phyloP scores from a whole-genome alignment of 2,113 vertebrate species.

The Scomber colias region DNA sequence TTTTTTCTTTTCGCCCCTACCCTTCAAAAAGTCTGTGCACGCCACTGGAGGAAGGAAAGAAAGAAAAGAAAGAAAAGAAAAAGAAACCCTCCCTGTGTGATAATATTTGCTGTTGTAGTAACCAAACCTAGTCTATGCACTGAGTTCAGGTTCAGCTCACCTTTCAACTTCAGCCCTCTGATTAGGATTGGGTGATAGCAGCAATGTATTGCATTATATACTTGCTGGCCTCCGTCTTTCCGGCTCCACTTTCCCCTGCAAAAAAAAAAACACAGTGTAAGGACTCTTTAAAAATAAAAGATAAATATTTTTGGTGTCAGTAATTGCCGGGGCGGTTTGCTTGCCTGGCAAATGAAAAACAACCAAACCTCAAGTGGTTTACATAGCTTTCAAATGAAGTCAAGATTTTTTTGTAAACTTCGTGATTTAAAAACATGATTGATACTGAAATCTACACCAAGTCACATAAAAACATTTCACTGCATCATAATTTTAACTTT shows the following conservation, averaged over 20 bases:
- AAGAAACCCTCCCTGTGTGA: too few relatives aligned
- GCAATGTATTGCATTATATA: slow-evolving; percentile 99
- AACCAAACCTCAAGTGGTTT: neutral
- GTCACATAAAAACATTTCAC: neutral
- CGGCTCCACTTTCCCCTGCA: slow-evolving; percentile 97
- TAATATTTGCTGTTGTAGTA: too few relatives aligned
- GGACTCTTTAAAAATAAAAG: neutral
- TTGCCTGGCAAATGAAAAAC: slow-evolving; percentile 3
- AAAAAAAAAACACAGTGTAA: slow-evolving; percentile 16
- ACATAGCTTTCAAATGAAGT: too few relatives aligned
- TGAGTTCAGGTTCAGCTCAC: slow-evolving; percentile 78
- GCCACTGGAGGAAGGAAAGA: too few relatives aligned
- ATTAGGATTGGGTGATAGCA: slow-evolving; percentile 96
- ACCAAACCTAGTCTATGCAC: too few relatives aligned
- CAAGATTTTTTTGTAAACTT: too few relatives aligned
- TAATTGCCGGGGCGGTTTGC: neutral
- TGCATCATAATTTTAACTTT: neutral
- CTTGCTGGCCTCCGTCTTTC: slow-evolving; percentile 98
- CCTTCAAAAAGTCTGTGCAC: too few relatives aligned
- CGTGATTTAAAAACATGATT: neutral
- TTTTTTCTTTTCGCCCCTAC: too few relatives aligned
- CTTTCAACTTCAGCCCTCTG: slow-evolving; percentile 97
- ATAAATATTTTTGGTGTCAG: neutral
- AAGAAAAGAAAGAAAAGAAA: too few relatives aligned
- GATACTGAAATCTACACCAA: neutral